These are phyloP conservation scores for Phylloscopus trochiloides DNA, from an alignment of 2,113 vertebrate genomes.

Conservation along the genomic window DNA sequence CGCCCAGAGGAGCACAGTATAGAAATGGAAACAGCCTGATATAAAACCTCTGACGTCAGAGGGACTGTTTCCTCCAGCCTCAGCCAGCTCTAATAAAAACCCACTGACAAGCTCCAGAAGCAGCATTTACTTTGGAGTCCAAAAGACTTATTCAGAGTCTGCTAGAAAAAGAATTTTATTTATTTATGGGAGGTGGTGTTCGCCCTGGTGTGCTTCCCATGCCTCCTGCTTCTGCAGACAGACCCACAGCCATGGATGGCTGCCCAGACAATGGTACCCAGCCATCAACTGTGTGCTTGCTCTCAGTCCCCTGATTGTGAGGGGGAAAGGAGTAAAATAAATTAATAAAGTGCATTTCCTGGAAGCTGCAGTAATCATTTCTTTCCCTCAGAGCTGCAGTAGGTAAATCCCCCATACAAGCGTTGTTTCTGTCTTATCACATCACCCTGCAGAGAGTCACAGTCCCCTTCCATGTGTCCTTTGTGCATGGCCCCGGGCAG, in stretches of 20 bases:
- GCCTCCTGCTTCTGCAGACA: not conserved
- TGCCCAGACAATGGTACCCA: fast-evolving
- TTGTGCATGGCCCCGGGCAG: not conserved
- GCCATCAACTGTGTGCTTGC: not conserved
- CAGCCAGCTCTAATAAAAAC: slow-evolving; percentile 27
- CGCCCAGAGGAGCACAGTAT: not conserved
- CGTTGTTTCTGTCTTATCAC: not conserved
- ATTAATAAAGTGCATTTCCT: not conserved
- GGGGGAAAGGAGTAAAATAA: not conserved
- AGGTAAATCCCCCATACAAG: not conserved
- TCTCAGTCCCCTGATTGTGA: not conserved
- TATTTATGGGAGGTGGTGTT: not conserved
- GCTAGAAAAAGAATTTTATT: not conserved
- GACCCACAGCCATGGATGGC: not conserved
- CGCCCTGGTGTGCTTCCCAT: not conserved
- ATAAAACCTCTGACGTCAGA: slow-evolving; percentile 36
- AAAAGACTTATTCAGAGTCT: not conserved
- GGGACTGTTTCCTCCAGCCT: slow-evolving; percentile 1
- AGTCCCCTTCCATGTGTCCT: not conserved
- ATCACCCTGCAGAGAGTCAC: not conserved
- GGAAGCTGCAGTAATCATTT: not conserved
- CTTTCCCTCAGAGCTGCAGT: not conserved
- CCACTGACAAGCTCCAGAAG: slow-evolving; percentile 1
- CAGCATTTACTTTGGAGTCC: not conserved
- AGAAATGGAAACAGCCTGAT: slow-evolving; percentile 34